Conservation (phyloP, 2,888 invertebrate species). For the Sthenelais limicola region DNA sequence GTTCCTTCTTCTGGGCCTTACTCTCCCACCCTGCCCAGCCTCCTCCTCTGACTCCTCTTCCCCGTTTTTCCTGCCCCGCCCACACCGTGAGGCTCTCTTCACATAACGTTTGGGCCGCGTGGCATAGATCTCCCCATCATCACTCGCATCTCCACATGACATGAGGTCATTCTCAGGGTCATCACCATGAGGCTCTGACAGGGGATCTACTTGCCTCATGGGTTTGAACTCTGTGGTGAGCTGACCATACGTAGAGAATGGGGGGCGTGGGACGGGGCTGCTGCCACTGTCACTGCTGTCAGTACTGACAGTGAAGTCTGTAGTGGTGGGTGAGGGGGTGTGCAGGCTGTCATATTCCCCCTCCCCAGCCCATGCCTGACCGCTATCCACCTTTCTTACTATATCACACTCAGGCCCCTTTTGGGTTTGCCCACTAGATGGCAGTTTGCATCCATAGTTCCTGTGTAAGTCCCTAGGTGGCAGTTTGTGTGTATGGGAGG, state of each 20-base stretch:
- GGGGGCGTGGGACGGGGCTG: not conserved
- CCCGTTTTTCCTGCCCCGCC: not conserved
- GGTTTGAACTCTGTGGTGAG: slow-evolving; percentile 20
- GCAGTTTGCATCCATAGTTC: too few relatives aligned
- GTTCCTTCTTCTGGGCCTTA: too few relatives aligned
- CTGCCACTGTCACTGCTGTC: slow-evolving; percentile 8
- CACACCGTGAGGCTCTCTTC: too few relatives aligned
- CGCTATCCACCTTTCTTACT: too few relatives aligned
- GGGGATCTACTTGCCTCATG: too few relatives aligned
- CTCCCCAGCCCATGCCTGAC: too few relatives aligned
- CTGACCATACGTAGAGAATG: slow-evolving; percentile 19
- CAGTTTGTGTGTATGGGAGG: too few relatives aligned
- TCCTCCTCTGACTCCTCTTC: not conserved
- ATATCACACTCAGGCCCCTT: too few relatives aligned
- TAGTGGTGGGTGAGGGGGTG: too few relatives aligned
- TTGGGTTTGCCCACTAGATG: too few relatives aligned
- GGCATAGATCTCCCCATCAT: not conserved
- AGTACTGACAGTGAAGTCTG: not conserved
- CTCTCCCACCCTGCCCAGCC: not conserved
- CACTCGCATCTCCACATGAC: slow-evolving; percentile 8
- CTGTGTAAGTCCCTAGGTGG: too few relatives aligned
- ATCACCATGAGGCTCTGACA: slow-evolving; percentile 13
- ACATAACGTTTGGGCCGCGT: not conserved
- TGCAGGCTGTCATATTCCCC: too few relatives aligned
- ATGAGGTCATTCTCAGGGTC: slow-evolving; percentile 18